phyloP scores from a whole-genome alignment of 2,888 invertebrate genomes.

The Torymus auratus region DNA sequence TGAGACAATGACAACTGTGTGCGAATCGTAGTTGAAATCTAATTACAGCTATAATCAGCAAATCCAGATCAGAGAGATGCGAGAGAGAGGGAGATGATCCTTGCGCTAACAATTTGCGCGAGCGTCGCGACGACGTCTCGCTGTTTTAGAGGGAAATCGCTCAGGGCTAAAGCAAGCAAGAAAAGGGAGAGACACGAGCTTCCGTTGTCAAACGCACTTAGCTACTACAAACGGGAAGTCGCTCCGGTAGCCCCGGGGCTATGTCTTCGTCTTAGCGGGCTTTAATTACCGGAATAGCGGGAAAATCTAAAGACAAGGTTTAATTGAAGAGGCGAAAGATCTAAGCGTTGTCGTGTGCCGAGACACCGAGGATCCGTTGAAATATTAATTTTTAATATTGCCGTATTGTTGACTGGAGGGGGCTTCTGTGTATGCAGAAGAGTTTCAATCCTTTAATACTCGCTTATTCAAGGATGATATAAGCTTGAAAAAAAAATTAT shows the following conservation, averaged over 20 bases:
- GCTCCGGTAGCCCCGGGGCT: constrained; percentile 67
- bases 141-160: constrained; percentile 63
- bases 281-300: constrained; percentile 71
- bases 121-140: constrained; percentile 51
- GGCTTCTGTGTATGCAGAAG: too few relatives aligned
- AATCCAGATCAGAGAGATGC: constrained; percentile 22
- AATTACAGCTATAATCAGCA: constrained; percentile 50
- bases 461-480: too few relatives aligned
- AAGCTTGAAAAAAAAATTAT: too few relatives aligned
- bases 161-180: constrained; percentile 66
- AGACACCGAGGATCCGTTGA: constrained; percentile 16
- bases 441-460: too few relatives aligned
- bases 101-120: constrained; percentile 49
- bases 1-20: not conserved
- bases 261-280: constrained; percentile 67
- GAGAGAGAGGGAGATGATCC: constrained; percentile 33
- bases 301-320: constrained; percentile 58
- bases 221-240: constrained; percentile 75
- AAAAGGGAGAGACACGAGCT: constrained; percentile 68
- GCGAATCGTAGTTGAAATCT: constrained; percentile 19
- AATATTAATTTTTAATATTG: constrained; percentile 32
- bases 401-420: too few relatives aligned
- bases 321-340: constrained; percentile 36
- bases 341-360: not conserved
- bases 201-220: constrained; percentile 77